Percentiles rank a stretch among this genome's conserved stretches.
phyloP scores from a whole-genome alignment of 2,888 invertebrate species.

The Nysson spinosus region DNA sequence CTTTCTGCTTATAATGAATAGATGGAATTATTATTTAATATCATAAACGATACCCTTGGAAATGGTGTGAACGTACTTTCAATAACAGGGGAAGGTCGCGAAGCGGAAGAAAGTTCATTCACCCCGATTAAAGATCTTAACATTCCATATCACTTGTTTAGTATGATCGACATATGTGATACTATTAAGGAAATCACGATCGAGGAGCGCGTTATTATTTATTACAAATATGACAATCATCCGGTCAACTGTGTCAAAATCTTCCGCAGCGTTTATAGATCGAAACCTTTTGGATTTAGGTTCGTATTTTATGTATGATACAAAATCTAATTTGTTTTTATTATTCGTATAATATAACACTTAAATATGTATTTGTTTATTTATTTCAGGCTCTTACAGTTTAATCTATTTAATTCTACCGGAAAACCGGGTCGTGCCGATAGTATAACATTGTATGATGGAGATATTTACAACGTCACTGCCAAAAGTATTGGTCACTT shows the following conservation, averaged over 20 bases:
- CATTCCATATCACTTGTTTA: conserved; percentile 94
- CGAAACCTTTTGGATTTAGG: conserved; percentile 92
- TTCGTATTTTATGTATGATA: conserved; percentile 52
- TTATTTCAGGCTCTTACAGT: conserved; percentile 85
- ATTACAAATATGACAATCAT: conserved; percentile 97
- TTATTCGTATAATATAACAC: no score
- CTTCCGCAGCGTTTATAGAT: conserved; percentile 90
- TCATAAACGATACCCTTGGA: conserved; percentile 89
- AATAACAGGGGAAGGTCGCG: conserved; percentile 94
- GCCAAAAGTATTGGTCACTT: conserved; percentile 85
- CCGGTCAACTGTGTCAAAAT: conserved; percentile 99
- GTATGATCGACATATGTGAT: conserved; percentile 97
- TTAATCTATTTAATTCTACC: conserved; percentile 94
- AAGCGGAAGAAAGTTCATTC: conserved; percentile 92
- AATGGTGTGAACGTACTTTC: conserved; percentile 94
- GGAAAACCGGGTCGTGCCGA: conserved; percentile 89
- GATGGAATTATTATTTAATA: conserved; percentile 86
- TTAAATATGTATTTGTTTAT: no score
- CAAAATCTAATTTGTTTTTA: not conserved
- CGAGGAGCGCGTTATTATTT: conserved; percentile 93
- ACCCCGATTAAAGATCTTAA: conserved; percentile 88
- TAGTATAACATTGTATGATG: conserved; percentile 92
- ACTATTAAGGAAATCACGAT: conserved; percentile 94
- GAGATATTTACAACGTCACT: conserved; percentile 93
- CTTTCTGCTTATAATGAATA: conserved; percentile 35